phyloP scores from a whole-genome alignment of 2,797 vertebrate genomes.

The Benthosema pterotum region DNA sequence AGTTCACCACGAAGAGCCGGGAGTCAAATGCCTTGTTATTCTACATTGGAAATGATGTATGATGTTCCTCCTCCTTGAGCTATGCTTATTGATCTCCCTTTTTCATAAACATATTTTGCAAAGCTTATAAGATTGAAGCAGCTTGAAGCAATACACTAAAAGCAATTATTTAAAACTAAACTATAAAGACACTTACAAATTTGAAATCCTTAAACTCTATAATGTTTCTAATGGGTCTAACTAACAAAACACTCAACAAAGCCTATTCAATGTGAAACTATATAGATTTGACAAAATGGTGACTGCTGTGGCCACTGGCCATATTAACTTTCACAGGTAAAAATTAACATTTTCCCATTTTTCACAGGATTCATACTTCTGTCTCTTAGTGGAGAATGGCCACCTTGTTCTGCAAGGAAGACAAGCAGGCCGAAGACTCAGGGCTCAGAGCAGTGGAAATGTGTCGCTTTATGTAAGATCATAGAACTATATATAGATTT shows the following conservation, averaged over 20 bases:
- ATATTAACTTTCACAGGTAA: too few relatives aligned
- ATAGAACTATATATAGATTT: too few relatives aligned
- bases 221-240: not conserved
- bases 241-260: not conserved
- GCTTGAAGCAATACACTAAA: not conserved
- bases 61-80: not conserved
- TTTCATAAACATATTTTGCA: not conserved
- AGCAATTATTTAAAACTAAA: too few relatives aligned
- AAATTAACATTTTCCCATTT: conserved; percentile 1
- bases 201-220: conserved; percentile 39
- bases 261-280: not conserved
- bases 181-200: conserved; percentile 48
- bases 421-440: conserved; percentile 26
- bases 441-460: conserved; percentile 35
- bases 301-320: too few relatives aligned
- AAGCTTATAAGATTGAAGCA: not conserved
- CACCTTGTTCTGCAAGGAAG: conserved; percentile 53
- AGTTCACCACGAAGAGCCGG: conserved; percentile 51
- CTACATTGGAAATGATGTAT: conserved; percentile 64
- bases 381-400: conserved; percentile 54
- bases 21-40: conserved; percentile 62
- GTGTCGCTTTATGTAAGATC: conserved; percentile 65
- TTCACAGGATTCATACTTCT: conserved; percentile 55
- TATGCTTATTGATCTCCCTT: too few relatives aligned
- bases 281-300: too few relatives aligned